Evolutionary conservation across 2,113 vertebrate species (phyloP).

Genomic region (Lepus timidus): DNA sequence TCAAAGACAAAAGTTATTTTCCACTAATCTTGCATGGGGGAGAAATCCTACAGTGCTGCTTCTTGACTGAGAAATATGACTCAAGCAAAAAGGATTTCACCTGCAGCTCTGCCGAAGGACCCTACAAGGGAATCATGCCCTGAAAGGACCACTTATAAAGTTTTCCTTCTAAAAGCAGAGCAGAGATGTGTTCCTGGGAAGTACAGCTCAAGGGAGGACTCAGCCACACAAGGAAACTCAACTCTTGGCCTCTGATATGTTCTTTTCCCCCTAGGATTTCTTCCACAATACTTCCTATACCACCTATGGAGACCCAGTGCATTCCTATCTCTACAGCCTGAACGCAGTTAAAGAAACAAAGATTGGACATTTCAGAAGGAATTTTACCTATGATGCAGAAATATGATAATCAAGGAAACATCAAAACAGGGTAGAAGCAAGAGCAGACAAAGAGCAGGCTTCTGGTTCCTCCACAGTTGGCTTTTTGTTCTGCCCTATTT

Average conservation of each 20-base stretch:
- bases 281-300: not conserved
- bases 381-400: not conserved
- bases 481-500: not conserved
- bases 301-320: not conserved
- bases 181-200: not conserved
- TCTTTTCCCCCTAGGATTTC: not conserved
- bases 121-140: not conserved
- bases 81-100: not conserved
- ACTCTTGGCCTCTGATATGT: not conserved
- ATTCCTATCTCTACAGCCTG: not conserved
- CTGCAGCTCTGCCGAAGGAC: not conserved
- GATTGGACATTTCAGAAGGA: not conserved
- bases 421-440: not conserved
- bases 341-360: not conserved
- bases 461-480: not conserved
- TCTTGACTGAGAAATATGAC: conserved; percentile 20
- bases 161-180: conserved; percentile 47
- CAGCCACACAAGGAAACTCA: not conserved
- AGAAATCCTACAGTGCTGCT: not conserved
- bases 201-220: not conserved
- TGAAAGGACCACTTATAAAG: not conserved
- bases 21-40: not conserved
- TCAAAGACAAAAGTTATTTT: conserved; percentile 59
- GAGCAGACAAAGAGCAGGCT: not conserved
- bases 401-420: not conserved